These are phyloP conservation scores for Caenorhabditis zanzibari DNA, from an alignment of 2,888 invertebrate genomes.

Conservation along the genomic window DNA sequence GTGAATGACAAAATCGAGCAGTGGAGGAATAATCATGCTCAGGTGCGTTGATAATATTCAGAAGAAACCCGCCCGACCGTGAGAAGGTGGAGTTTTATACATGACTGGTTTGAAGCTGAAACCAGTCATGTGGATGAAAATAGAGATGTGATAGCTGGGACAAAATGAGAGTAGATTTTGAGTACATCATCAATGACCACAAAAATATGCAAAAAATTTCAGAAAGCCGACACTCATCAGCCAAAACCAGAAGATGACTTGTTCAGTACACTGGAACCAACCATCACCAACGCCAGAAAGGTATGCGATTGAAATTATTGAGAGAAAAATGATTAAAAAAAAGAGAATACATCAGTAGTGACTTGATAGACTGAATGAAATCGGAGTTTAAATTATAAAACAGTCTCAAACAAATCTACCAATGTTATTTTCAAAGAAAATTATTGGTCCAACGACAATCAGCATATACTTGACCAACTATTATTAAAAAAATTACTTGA, in stretches of 20 bases:
- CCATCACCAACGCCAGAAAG: conserved; percentile 79
- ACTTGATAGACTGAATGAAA: no score
- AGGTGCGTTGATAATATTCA: conserved; percentile 19
- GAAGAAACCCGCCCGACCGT: background rate
- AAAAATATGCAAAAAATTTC: no score
- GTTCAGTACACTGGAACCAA: conserved; percentile 79
- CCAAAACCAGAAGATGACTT: conserved; percentile 73
- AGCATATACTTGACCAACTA: no score
- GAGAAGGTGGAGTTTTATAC: background rate
- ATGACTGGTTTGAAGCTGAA: background rate
- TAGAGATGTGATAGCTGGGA: no score
- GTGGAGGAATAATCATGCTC: conserved; percentile 69
- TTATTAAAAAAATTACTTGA: no score
- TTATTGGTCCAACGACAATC: no score
- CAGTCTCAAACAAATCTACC: no score
- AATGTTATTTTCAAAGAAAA: no score
- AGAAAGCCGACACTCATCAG: conserved; percentile 49
- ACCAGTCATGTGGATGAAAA: no score
- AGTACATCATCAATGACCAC: no score
- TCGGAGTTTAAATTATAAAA: no score
- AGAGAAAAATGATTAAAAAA: background rate
- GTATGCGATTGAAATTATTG: conserved; percentile 47
- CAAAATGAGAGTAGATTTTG: background rate
- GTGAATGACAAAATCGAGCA: conserved; percentile 81
- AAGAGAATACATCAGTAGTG: no score